phyloP scores from a whole-genome alignment of 2,113 vertebrate species.

The Bungarus multicinctus region DNA sequence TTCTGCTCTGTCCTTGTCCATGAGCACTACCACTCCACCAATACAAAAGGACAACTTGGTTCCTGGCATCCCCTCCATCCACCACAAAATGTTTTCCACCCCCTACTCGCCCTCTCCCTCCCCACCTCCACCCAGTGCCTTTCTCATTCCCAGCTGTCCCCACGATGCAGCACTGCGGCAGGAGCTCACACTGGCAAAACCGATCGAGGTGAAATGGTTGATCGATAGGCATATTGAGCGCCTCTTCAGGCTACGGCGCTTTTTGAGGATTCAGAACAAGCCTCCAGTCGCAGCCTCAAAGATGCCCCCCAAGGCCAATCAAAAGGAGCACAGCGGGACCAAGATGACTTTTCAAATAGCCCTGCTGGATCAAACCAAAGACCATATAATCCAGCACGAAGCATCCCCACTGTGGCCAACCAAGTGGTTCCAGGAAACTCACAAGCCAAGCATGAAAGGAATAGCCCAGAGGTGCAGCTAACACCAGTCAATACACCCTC shows the following conservation, averaged over 20 bases:
- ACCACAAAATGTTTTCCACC: not conserved
- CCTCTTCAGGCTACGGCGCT: slow-evolving; percentile 70
- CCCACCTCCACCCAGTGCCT: not conserved
- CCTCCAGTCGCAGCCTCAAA: not conserved
- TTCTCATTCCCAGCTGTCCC: slow-evolving; percentile 2
- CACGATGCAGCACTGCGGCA: slow-evolving; percentile 60
- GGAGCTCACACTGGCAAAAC: slow-evolving; percentile 58
- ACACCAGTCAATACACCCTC: not conserved
- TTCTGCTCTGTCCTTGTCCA: not conserved
- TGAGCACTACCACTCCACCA: not conserved
- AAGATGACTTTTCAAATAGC: not conserved
- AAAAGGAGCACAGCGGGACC: not conserved
- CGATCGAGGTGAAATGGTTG: slow-evolving; percentile 57
- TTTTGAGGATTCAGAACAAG: slow-evolving; percentile 74
- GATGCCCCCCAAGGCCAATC: rapidly evolving
- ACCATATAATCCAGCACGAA: not conserved
- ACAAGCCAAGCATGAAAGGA: not conserved
- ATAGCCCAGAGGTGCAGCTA: not conserved
- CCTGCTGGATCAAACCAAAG: not conserved
- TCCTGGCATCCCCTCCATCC: not conserved
- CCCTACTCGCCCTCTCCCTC: no score
- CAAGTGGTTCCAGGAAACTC: not conserved
- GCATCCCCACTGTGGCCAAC: not conserved
- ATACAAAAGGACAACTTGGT: not conserved
- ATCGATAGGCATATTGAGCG: slow-evolving; percentile 75